Percentiles rank a stretch among this genome's conserved stretches.
These are phyloP conservation scores for Calyptommatus sinebrachiatus DNA, from an alignment of 2,113 vertebrate species.

Conservation along the genomic window DNA sequence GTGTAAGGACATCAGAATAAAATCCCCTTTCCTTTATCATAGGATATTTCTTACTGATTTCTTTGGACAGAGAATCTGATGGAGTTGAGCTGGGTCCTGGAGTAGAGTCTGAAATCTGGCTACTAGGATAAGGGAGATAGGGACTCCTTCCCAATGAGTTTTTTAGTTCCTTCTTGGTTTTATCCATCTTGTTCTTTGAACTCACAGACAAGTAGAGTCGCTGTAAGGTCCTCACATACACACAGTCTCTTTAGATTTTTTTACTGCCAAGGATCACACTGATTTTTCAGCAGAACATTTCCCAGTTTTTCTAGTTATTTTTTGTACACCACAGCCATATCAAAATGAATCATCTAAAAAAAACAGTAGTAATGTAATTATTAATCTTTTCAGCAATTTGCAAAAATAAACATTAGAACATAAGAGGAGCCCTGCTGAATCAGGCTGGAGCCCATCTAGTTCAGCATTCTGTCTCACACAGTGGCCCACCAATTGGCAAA, in stretches of 20 bases:
- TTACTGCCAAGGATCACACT: not conserved
- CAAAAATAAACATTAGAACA: too few species aligned
- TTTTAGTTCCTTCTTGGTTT: conserved; percentile 35
- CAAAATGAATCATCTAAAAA: too few species aligned
- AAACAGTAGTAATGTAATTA: too few species aligned
- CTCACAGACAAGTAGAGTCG: not conserved
- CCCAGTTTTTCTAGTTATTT: too few species aligned
- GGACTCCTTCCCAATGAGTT: conserved; percentile 26
- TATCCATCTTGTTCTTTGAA: conserved; percentile 50
- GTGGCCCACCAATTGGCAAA: too few species aligned
- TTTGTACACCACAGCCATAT: too few species aligned
- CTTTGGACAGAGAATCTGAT: not conserved
- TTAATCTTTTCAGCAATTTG: too few species aligned
- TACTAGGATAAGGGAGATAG: not conserved
- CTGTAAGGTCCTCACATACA: not conserved
- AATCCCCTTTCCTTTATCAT: conserved; percentile 62
- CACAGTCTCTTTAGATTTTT: conserved; percentile 7
- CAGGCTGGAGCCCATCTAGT: too few species aligned
- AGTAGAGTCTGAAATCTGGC: not conserved
- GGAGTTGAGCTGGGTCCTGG: conserved; percentile 20
- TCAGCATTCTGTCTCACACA: too few species aligned
- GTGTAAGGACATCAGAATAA: conserved; percentile 70
- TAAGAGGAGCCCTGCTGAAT: too few species aligned
- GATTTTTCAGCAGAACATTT: fast-evolving
- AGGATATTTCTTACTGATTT: conserved; percentile 44